These are phyloP conservation scores for Brevimyrus niger DNA, from an alignment of 2,113 vertebrate species.

Conservation along the genomic window DNA sequence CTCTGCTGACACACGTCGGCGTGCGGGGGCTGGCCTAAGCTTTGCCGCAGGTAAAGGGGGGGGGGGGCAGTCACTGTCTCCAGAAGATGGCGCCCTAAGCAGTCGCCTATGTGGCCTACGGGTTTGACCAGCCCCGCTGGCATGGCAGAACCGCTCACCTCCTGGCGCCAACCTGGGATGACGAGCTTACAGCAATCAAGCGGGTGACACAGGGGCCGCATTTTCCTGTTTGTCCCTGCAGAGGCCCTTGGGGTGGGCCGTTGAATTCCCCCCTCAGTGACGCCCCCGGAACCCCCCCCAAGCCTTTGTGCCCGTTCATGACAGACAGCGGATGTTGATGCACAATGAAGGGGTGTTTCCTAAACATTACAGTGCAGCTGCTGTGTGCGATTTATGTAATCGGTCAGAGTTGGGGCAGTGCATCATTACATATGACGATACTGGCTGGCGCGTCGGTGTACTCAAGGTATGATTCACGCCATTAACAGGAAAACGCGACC, in stretches of 20 bases:
- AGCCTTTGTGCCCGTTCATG: neutral
- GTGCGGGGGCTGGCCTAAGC: neutral
- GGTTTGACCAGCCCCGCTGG: neutral
- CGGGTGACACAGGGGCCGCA: neutral
- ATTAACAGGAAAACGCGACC: neutral
- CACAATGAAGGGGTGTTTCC: neutral
- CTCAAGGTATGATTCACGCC: conserved; percentile 2
- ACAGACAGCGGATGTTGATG: neutral
- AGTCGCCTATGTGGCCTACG: neutral
- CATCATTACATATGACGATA: neutral
- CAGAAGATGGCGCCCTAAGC: neutral
- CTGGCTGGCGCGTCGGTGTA: neutral
- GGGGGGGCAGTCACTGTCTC: neutral
- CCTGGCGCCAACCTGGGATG: neutral
- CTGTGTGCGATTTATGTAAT: neutral
- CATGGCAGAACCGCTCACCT: neutral
- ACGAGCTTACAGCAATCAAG: neutral
- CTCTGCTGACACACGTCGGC: neutral
- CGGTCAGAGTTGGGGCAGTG: neutral
- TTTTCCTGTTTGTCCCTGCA: neutral
- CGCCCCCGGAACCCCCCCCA: too few species aligned
- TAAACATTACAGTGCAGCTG: neutral
- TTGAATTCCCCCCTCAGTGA: neutral
- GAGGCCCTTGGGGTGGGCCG: neutral
- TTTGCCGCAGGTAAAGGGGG: neutral